Evolutionary conservation across 1,140 invertebrate genomes (phyloP).

Genomic region (Bacillus rossius): DNA sequence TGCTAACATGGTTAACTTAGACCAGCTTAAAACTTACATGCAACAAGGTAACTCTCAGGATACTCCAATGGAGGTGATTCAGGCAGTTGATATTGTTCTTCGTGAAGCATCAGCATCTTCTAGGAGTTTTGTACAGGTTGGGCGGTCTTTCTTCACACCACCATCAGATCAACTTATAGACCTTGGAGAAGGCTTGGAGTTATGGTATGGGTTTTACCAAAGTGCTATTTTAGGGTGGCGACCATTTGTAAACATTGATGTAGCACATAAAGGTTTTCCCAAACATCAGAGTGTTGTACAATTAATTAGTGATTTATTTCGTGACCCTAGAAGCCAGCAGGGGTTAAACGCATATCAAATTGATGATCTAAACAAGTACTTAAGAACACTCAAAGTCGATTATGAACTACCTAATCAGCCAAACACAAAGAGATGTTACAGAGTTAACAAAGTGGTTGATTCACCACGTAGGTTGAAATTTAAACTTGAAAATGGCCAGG

Average conservation of each 20-base stretch:
- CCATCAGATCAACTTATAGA: conserved; percentile 36
- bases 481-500: conserved; percentile 25
- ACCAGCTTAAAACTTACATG: conserved; percentile 45
- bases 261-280: conserved; percentile 63
- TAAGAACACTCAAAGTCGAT: conserved; percentile 36
- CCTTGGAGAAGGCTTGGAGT: conserved; percentile 57
- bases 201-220: conserved; percentile 68
- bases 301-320: no score
- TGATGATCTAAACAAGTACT: background rate
- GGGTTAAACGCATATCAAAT: no score
- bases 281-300: conserved; percentile 41
- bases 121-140: conserved; percentile 38
- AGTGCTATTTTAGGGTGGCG: conserved; percentile 65
- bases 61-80: conserved; percentile 59
- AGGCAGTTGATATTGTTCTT: conserved; percentile 80
- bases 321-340: no score
- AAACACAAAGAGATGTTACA: conserved; percentile 41
- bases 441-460: conserved; percentile 45
- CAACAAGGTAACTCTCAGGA: conserved; percentile 36
- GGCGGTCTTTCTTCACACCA: conserved; percentile 48
- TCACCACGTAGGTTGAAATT: background rate
- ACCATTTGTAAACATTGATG: conserved; percentile 69
- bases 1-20: conserved; percentile 48
- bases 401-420: conserved; percentile 45
- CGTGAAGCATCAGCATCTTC: conserved; percentile 44